Base-by-base conservation (phyloP, 1,140 invertebrate species). In the Diplogasteroides magnus region DNA sequence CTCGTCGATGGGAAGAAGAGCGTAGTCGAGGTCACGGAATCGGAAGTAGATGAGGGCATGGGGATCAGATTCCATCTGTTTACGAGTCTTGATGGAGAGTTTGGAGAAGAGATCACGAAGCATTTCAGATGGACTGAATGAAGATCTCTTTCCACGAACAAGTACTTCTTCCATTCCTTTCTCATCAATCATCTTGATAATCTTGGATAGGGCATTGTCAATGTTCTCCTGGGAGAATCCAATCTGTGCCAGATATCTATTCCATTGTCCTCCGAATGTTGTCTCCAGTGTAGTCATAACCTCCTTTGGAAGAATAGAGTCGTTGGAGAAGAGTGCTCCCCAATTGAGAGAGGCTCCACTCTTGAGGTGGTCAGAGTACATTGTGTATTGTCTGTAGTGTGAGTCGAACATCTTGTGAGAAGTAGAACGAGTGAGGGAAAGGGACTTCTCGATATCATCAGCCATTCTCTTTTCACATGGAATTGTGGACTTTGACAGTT, bases 1-100 rank as follows among this genome's bases (percentile, higher is more conserved):
- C 1, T 29, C 26, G 48, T 73, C 71, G 26, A 73, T 64, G 63
- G 66, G 66, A 29, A 73, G 61, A 68, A 73, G 58, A 31, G 71
- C 71, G 71, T 73, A 69, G 28, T 73, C 71, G 37, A 72, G 31
- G 61, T 71, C 67, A 32, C 61, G 59, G 60, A 64, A 63, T 58
- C 74, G 77, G 58, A 79, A 59, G 69, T 64, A 72, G 64, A 78
- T 2, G 55, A 78, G 23, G 28, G 62, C 77, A 56, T 80, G 69
- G 60, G 77, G 64, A 26, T 64, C 62, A 31, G 64, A 57, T 15
- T 60, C 55, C 48, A 32, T 60, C 15, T 67, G 27, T 25, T 69
- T 31, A 31, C 74, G 77, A 62, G 68, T 77, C 58, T 68, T 70
- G 48, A 77, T 77, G 48, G 61, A 57, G 3, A 77, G 61, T n/a